Evolutionary conservation across 2,797 vertebrate genomes (phyloP).

Genomic region (Rousettus madagascariensis): DNA sequence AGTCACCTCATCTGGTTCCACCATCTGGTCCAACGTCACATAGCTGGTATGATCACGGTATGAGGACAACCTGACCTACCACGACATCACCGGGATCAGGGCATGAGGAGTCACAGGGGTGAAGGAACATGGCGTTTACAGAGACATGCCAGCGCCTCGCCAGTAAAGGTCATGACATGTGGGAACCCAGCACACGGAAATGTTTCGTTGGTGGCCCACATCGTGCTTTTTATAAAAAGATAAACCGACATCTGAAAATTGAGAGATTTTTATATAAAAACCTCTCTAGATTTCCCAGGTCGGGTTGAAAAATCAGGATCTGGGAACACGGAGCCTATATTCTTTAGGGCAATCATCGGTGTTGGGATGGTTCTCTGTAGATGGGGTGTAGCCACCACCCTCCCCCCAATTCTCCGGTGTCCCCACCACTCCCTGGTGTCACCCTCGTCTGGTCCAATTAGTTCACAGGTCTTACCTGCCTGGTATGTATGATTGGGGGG

Average conservation of each 20-base stretch:
- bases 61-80: neutral
- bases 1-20: neutral
- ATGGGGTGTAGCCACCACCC: too few relatives aligned
- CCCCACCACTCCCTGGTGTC: neutral
- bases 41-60: rapidly evolving
- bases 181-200: neutral
- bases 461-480: neutral
- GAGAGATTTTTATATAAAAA: neutral
- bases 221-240: neutral
- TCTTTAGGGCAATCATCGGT: neutral
- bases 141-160: rapidly evolving
- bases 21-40: neutral
- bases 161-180: neutral
- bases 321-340: neutral
- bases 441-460: neutral
- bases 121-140: rapidly evolving
- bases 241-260: neutral
- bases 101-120: rapidly evolving
- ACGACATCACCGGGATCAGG: rapidly evolving
- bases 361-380: too few relatives aligned
- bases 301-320: neutral
- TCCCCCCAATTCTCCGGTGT: neutral
- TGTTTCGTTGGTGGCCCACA: neutral
- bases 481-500: neutral
- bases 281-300: neutral